These are phyloP conservation scores for Horisme vitalbata DNA, from an alignment of 2,888 invertebrate genomes.

Conservation along the genomic window DNA sequence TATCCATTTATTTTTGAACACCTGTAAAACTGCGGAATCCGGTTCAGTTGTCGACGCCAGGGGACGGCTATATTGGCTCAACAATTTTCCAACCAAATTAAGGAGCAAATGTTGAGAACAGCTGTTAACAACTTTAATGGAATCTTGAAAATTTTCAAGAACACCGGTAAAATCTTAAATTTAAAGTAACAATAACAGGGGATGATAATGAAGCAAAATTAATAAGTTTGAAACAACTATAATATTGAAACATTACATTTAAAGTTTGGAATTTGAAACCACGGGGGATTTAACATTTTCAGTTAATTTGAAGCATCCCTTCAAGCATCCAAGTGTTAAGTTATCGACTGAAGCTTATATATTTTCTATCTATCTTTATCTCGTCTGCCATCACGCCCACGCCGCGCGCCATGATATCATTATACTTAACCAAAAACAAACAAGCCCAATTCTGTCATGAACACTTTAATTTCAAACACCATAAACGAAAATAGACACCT, in stretches of 20 bases:
- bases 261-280: not conserved
- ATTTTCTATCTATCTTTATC: not conserved
- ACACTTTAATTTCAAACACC: slow-evolving; percentile 39
- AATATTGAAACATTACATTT: not conserved
- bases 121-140: slow-evolving; percentile 38
- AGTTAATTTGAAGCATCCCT: not conserved
- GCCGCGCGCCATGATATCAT: too few relatives aligned
- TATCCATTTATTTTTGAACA: slow-evolving; percentile 31
- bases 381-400: not conserved
- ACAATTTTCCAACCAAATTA: slow-evolving; percentile 45
- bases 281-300: not conserved
- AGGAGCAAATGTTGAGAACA: slow-evolving; percentile 41
- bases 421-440: not conserved
- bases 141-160: slow-evolving; percentile 35
- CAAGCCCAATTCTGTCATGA: slow-evolving; percentile 42
- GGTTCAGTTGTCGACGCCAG: slow-evolving; percentile 38
- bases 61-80: slow-evolving; percentile 35
- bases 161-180: slow-evolving; percentile 10
- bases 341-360: not conserved
- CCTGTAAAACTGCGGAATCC: slow-evolving; percentile 41
- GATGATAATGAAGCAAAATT: slow-evolving; percentile 4
- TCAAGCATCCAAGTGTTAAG: not conserved
- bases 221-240: not conserved
- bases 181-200: not conserved
- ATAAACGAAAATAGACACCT: slow-evolving; percentile 52